Evolutionary conservation across 2,888 invertebrate species (phyloP), one percentile per base, ranked within the genome.

Genomic region (Parapristionchus giblindavisi): DNA sequence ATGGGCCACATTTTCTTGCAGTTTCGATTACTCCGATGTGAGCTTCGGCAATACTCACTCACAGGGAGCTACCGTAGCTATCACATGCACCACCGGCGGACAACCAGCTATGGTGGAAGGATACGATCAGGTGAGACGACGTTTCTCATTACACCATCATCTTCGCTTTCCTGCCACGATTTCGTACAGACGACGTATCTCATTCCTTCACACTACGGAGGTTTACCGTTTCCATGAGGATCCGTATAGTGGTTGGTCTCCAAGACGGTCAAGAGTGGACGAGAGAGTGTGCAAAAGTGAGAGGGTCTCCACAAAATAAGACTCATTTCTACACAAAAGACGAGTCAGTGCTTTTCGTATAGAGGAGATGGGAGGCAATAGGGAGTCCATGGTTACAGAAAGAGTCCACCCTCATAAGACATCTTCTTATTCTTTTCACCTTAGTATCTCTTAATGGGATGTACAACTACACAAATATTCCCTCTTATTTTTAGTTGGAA

Each of bases 21-120:
- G 86, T 75, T 87, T 87, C 78, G 87, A 87, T 79, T 87, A 87
- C 77, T 82, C 82, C 43, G 87, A 87, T 63, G 87, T 87, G 29
- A 82, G 83, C 3, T 87, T 87, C 76, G 87, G 87, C 24, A 87
- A 87, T 79, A 87, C 87, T 0, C 87, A 87, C 77, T 80, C 81
- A 21, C 85, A 87, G 74, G 87, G 87, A 29, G 87, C 87, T 8
- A 87, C 87, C 6, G 87, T 87, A 21, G 84, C 87, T 24, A 87
- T 87, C 58, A 87, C 87, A 6, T 87, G 87, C 75, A 87, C 87
- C 5, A 84, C 86, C 24, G 85, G 84, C 14, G 87, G 87, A 21
- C 87, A 87, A 75, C 84, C 87, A n/a, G 85, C 87, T 24, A 87
- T 85, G 5, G 87, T 87, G 11, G 87, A 87, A 65, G 87, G 87